These are phyloP conservation scores for Muntiacus muntjak DNA, from an alignment of 2,113 vertebrate species.

Conservation along the genomic window DNA sequence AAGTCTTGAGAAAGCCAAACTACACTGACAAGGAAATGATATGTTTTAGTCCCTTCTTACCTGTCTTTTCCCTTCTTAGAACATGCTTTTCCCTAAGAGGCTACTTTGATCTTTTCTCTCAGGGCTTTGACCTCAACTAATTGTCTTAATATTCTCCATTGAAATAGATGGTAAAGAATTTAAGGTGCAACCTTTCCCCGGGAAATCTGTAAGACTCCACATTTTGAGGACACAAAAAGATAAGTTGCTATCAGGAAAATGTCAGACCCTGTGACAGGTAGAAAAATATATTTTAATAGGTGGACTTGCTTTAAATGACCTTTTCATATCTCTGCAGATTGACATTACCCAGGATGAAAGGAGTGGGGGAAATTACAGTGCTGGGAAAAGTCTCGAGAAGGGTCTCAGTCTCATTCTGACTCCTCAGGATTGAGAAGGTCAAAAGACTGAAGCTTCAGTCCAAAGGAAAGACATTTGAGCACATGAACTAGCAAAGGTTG, in stretches of 20 bases:
- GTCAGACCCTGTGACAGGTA: background rate
- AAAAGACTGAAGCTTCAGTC: background rate
- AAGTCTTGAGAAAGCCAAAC: background rate
- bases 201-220: background rate
- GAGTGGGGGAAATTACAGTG: background rate
- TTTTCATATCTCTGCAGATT: background rate
- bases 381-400: background rate
- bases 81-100: background rate
- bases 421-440: background rate
- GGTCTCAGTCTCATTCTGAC: background rate
- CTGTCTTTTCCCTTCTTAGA: background rate
- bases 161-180: background rate
- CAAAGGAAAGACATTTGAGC: background rate
- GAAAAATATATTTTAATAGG: background rate
- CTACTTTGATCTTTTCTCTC: background rate
- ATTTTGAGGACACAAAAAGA: background rate
- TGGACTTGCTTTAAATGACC: background rate
- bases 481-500: background rate
- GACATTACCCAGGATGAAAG: background rate
- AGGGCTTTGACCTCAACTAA: background rate
- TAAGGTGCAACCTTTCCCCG: background rate
- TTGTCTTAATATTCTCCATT: background rate
- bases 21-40: background rate
- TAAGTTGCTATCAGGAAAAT: background rate
- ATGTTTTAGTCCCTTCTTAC: background rate